A percentile compares a stretch with the other conserved stretches of the same genome.
These are phyloP conservation scores for Dipus sagitta DNA, from an alignment of 2,797 vertebrate species.

Conservation along the genomic window DNA sequence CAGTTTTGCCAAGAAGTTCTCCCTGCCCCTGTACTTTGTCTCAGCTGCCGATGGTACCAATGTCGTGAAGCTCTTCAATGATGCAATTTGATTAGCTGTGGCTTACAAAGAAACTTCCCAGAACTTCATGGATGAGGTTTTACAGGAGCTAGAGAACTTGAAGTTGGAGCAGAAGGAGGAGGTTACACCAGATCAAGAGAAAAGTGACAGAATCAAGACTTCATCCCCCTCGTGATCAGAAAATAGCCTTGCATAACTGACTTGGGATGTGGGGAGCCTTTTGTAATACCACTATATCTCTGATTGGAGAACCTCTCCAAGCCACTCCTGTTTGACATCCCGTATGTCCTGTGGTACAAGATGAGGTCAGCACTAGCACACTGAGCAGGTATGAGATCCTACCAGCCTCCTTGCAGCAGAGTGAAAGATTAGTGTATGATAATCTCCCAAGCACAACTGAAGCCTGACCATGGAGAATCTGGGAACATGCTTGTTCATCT, in stretches of 20 bases:
- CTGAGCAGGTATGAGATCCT: not conserved
- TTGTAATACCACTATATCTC: not conserved
- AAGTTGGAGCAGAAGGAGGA: slow-evolving; percentile 89
- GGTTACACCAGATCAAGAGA: slow-evolving; percentile 84
- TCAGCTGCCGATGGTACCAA: slow-evolving; percentile 98
- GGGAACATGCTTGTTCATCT: not conserved
- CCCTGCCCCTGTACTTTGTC: slow-evolving; percentile 96
- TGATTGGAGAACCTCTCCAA: not conserved
- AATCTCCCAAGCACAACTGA: not conserved
- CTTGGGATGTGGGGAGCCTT: not conserved
- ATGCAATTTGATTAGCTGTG: slow-evolving; percentile 95
- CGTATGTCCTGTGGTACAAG: not conserved
- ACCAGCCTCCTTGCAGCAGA: not conserved
- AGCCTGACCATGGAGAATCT: not conserved
- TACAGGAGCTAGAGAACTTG: slow-evolving; percentile 96
- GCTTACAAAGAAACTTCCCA: slow-evolving; percentile 95
- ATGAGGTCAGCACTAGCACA: not conserved
- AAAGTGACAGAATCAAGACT: slow-evolving; percentile 82
- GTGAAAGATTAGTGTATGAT: not conserved
- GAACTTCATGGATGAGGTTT: slow-evolving; percentile 97
- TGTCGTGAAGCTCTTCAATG: slow-evolving; percentile 97
- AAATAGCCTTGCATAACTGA: not conserved
- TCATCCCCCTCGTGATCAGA: slow-evolving; percentile 51
- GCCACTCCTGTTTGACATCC: not conserved
- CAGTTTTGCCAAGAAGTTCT: slow-evolving; percentile 95